Base-by-base conservation (phyloP, 2,797 vertebrate genomes). In the Sebastes baramenuke region DNA sequence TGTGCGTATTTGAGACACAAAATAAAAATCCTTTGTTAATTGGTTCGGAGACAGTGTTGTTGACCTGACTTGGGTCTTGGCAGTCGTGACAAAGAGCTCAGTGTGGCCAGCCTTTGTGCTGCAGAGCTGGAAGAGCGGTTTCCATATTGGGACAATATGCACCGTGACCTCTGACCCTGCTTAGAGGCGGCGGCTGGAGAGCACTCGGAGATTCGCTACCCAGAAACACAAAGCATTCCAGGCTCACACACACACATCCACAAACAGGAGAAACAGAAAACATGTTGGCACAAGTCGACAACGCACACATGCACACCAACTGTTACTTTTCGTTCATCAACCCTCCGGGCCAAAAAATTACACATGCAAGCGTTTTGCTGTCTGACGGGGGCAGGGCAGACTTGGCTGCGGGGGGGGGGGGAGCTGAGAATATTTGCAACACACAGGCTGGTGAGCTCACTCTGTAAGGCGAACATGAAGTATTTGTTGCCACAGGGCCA, bases 71-170 rank as follows among this genome's bases (percentile, higher is more conserved):
- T 80, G 75, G 77, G 74, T 88, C 81, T 90, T 92, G 89, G 91
- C 89, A 84, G 79, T 18, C 27, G 5, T 61, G 72, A 95, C 93
- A 95, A 95, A 94, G 88, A 82, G 84, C 74, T 87, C 89, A 92
- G 83, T 93, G 91, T 94, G 77, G 81, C 83, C 82, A 54, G 85
- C 84, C 77, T 90, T 91, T 89, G 89, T 89, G 72, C 74, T 56
- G 80, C 64, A 13, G 72, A 88, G 90, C 88, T 91, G 87, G 81
- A 90, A 91, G 85, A 88, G 80, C 73, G 3, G 88, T 88, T 92
- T 89, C 93, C 89, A 92, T 90, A 92, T 92, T 94, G 94, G 90
- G 90, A 94, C 92, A 94, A 95, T 94, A 93, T 93, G 89, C 81
- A 20, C 81, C 3, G 77, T 72, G 87, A 92, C 89, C 93, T 88